Base-by-base conservation (phyloP, 2,797 vertebrate genomes). In the Thamnophis elegans region DNA sequence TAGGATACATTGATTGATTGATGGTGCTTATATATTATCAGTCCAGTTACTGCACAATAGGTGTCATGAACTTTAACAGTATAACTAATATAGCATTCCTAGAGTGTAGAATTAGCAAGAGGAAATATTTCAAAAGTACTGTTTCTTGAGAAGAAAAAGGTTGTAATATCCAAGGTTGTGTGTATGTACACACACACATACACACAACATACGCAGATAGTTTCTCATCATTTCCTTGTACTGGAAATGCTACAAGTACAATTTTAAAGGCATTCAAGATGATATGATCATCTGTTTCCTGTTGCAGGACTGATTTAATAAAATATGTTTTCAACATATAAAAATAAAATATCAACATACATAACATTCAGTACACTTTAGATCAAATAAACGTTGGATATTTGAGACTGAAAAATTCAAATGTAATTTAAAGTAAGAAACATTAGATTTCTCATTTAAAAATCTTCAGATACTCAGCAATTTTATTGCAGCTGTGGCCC, bases 211-310 rank as follows among this genome's bases (percentile, higher is more conserved):
- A 36, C 2, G 42, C 82, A 87, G 92, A 88, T 18, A 47, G 86
- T 60, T 28, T 68, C 53, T 55, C 87, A 1, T 28, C 10, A 42
- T 51, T 22, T 11, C 26, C 3, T 93, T 28, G 4, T 78, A 91
- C 62, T 85, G 86, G 26, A 65, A 92, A 25, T 51, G 28, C 53
- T 20, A 88, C n/a, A 42, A 51, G 47, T 89, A 92, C 11, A 90
- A 89, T 91, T 92, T 90, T 14, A 92, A 92, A 95, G 36, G 56
- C 59, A 20, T 87, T 94, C 28, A 82, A 82, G 28, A 55, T 12
- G 16, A 58, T 5, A 32, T 89, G 22, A 85, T 73, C 1, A 87
- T 53, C 42, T 90, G 55, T 8, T 87, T 60, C 65, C 55, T 82
- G 88, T 88, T 88, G 28, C 55, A 90, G 55, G 18, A 55, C 58